Conservation (phyloP, 2,888 invertebrate species). For the Neoitamus cyanurus region DNA sequence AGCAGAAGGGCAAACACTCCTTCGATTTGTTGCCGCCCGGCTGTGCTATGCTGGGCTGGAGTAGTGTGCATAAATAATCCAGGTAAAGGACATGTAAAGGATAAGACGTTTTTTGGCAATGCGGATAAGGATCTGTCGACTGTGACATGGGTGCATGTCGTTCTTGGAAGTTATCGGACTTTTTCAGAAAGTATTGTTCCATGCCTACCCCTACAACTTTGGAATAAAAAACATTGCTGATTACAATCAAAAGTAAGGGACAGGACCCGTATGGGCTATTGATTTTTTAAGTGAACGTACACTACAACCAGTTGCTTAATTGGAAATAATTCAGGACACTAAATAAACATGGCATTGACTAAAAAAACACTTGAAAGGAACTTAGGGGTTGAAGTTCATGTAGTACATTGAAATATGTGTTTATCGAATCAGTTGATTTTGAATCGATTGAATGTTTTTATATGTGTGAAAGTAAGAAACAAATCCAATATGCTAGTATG, state of each 20-base stretch:
- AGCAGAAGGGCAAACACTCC: not conserved
- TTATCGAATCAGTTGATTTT: no score
- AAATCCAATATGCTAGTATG: no score
- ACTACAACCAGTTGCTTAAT: not conserved
- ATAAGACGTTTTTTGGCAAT: constrained; percentile 8
- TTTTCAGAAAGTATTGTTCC: not conserved
- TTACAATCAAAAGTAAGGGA: not conserved
- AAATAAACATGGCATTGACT: not conserved
- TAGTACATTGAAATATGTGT: not conserved
- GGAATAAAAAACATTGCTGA: not conserved
- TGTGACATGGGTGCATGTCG: not conserved
- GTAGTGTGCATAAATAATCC: constrained; percentile 1
- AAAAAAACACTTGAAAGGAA: not conserved
- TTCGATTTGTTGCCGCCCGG: not conserved
- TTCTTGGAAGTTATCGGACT: not conserved
- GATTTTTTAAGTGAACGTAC: not conserved
- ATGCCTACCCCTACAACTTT: not conserved
- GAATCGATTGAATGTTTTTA: no score
- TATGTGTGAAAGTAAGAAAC: no score
- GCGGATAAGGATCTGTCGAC: not conserved
- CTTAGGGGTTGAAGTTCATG: not conserved
- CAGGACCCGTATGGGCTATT: not conserved
- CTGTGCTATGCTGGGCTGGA: not conserved
- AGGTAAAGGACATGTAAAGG: not conserved
- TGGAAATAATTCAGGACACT: not conserved